Conservation (phyloP, 2,113 vertebrate genomes). For the Paramormyrops kingsleyae region DNA sequence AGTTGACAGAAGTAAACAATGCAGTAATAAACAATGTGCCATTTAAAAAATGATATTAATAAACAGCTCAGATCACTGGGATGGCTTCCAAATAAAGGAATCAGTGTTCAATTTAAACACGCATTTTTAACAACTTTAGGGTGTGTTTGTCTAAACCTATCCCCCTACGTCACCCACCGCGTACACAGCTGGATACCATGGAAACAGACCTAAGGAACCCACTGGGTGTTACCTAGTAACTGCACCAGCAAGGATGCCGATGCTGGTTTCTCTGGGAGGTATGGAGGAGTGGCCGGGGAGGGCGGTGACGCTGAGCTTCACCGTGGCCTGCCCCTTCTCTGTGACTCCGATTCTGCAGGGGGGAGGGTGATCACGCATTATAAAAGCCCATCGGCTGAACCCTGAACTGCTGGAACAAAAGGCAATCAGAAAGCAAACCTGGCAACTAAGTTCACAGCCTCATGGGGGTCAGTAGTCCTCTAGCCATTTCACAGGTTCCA, state of each 20-base stretch:
- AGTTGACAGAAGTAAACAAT: neutral
- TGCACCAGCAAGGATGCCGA: conserved; percentile 84
- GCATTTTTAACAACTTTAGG: neutral
- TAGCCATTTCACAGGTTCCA: neutral
- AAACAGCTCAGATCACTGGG: neutral
- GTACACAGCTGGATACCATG: neutral
- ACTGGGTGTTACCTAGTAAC: conserved; percentile 68
- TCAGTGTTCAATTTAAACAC: neutral
- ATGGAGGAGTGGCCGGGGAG: conserved; percentile 79
- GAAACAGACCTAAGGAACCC: neutral
- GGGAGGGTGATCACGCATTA: neutral
- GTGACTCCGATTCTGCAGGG: conserved; percentile 65
- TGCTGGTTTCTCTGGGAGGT: conserved; percentile 76
- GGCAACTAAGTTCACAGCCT: neutral
- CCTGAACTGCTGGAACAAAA: neutral
- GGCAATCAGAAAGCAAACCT: neutral
- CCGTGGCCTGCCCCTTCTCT: conserved; percentile 75
- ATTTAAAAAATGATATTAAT: neutral
- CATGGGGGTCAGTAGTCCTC: neutral
- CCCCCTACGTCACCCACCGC: neutral
- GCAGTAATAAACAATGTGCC: neutral
- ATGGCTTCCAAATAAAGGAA: neutral
- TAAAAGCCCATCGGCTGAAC: neutral
- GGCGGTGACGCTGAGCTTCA: conserved; percentile 72
- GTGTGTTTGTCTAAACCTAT: neutral